phyloP scores from a whole-genome alignment of 2,113 vertebrate genomes.

The Glaucidium brasilianum region DNA sequence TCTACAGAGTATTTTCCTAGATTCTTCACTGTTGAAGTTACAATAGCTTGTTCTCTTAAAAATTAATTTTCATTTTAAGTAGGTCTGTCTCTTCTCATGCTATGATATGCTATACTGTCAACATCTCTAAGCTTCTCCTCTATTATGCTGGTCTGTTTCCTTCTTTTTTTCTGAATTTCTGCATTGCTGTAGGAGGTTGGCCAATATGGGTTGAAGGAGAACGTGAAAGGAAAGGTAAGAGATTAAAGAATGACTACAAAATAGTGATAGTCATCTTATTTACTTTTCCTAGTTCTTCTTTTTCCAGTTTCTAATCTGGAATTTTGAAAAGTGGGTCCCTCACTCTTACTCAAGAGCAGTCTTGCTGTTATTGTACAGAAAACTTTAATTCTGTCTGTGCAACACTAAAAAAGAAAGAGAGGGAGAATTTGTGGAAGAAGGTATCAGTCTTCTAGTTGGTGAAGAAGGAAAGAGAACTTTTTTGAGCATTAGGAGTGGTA shows the following conservation, averaged over 20 bases:
- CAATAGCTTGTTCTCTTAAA: slow-evolving; percentile 47
- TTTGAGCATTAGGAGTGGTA: background rate
- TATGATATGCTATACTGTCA: slow-evolving; percentile 66
- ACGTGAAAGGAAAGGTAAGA: slow-evolving; percentile 80
- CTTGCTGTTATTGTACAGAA: background rate
- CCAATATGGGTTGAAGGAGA: slow-evolving; percentile 78
- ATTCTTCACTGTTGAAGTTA: slow-evolving; percentile 34
- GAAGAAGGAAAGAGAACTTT: background rate
- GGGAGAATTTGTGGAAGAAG: background rate
- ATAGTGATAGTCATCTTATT: background rate
- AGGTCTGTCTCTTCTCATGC: slow-evolving; percentile 67
- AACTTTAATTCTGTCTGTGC: background rate
- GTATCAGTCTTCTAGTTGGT: background rate
- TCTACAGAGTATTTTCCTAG: background rate
- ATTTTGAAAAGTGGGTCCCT: background rate
- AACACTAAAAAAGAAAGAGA: background rate
- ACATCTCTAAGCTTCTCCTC: slow-evolving; percentile 70
- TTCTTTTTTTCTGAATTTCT: slow-evolving; percentile 78
- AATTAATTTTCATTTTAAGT: slow-evolving; percentile 33
- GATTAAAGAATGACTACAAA: slow-evolving; percentile 52
- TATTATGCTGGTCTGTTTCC: slow-evolving; percentile 74
- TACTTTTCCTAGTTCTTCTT: slow-evolving; percentile 3
- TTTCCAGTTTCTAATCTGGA: slow-evolving; percentile 29
- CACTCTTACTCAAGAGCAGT: background rate
- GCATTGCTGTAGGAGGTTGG: slow-evolving; percentile 75